A percentile compares a stretch with the other conserved stretches of the same genome.
Conservation (phyloP, 2,888 invertebrate genomes). For the Cataglyphis rosenhaueri region DNA sequence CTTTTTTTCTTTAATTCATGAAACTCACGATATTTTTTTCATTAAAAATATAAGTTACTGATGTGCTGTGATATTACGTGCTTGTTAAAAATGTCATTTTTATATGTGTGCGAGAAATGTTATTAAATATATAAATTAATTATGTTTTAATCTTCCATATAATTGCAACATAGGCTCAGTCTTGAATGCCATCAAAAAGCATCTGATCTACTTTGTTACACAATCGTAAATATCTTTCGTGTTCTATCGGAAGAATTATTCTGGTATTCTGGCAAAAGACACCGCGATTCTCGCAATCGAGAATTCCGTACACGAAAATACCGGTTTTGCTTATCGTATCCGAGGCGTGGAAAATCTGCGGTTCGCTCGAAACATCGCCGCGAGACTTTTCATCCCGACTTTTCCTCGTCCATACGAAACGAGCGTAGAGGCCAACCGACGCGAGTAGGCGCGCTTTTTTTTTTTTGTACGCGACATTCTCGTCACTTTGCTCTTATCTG, state of each 20-base stretch:
- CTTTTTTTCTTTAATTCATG: not conserved
- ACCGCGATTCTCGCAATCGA: conserved; percentile 14
- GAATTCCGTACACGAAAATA: not conserved
- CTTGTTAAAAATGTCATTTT: not conserved
- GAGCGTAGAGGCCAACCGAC: conserved; percentile 23
- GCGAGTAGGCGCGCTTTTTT: conserved; percentile 23
- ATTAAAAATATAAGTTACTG: not conserved
- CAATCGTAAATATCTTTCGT: not conserved
- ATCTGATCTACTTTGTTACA: not conserved
- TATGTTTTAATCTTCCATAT: not conserved
- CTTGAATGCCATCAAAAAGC: not conserved
- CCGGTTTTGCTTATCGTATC: not conserved
- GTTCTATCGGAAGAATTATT: not conserved
- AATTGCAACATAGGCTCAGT: not conserved
- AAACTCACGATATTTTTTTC: not conserved
- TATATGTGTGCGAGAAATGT: not conserved
- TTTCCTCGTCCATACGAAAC: conserved; percentile 9
- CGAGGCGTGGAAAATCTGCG: not conserved
- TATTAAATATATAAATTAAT: not conserved
- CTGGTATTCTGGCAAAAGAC: not conserved
- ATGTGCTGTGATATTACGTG: not conserved
- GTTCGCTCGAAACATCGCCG: conserved; percentile 3
- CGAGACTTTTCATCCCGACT: conserved; percentile 42
- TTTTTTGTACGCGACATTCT: conserved; percentile 46
- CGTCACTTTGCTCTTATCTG: conserved; percentile 55